These are phyloP conservation scores for Crepidodera aurea DNA, from an alignment of 2,888 invertebrate genomes.

Conservation along the genomic window DNA sequence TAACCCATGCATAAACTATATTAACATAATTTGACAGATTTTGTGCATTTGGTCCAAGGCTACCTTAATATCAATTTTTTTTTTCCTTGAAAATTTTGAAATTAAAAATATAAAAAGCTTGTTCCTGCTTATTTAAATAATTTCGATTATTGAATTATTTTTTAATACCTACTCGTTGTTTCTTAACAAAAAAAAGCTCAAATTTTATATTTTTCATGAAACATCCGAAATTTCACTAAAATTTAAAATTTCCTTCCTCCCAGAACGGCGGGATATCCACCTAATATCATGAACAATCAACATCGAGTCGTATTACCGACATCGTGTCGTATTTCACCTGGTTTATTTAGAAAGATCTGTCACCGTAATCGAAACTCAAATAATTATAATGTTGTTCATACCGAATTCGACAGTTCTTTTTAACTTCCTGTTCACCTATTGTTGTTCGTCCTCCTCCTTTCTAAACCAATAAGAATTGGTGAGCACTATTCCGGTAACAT, in stretches of 20 bases:
- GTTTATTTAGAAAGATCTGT: constrained; percentile 36
- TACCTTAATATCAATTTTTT: too few species aligned
- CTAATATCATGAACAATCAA: constrained; percentile 47
- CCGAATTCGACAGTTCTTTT: constrained; percentile 44
- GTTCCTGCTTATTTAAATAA: too few species aligned
- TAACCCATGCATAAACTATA: too few species aligned
- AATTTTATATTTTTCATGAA: too few species aligned
- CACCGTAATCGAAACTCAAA: constrained; percentile 37
- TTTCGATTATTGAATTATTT: too few species aligned
- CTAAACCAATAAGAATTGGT: constrained; percentile 47
- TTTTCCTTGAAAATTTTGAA: too few species aligned
- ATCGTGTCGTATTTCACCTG: constrained; percentile 43
- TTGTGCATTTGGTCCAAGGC: too few species aligned
- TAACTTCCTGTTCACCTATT: constrained; percentile 45
- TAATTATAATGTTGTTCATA: constrained; percentile 43
- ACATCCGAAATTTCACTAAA: background rate
- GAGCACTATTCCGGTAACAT: constrained; percentile 35
- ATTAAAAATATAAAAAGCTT: too few species aligned
- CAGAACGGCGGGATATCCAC: constrained; percentile 45
- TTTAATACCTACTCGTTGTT: too few species aligned
- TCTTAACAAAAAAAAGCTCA: too few species aligned
- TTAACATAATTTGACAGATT: too few species aligned
- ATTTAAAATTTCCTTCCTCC: background rate
- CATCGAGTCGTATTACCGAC: constrained; percentile 48
- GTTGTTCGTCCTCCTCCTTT: constrained; percentile 43